phyloP scores from a whole-genome alignment of 2,888 invertebrate genomes.

The Macaria liturata region DNA sequence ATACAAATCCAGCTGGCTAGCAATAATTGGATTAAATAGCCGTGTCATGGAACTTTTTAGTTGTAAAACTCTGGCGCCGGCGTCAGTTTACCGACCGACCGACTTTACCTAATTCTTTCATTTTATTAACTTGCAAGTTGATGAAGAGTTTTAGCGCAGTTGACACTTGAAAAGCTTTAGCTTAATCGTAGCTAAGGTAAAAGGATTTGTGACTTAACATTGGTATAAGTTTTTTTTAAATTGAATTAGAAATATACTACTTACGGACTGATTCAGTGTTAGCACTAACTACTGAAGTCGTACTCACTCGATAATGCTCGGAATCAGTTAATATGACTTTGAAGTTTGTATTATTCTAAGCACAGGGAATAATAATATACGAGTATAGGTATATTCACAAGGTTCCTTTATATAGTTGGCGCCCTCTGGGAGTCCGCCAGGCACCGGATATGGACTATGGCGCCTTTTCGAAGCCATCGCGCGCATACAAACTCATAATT shows the following conservation, averaged over 20 bases:
- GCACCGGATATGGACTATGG: conserved; percentile 28
- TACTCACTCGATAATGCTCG: no score
- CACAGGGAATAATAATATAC: no score
- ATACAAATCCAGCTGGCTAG: conserved; percentile 24
- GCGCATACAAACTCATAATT: conserved; percentile 28
- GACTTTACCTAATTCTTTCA: neutral
- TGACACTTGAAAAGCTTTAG: no score
- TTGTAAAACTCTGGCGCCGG: conserved; percentile 18
- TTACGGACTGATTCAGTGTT: no score
- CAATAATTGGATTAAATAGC: conserved; percentile 28
- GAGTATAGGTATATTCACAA: conserved; percentile 7
- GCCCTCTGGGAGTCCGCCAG: conserved; percentile 10
- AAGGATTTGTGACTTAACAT: no score
- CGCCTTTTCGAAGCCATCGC: conserved; percentile 25
- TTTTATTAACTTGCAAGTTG: neutral
- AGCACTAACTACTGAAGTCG: no score
- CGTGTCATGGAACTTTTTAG: conserved; percentile 29
- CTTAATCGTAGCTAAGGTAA: no score
- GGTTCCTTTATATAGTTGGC: conserved; percentile 17
- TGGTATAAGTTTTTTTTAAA: neutral
- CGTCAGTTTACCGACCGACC: conserved; percentile 1
- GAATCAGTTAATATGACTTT: no score
- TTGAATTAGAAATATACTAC: no score
- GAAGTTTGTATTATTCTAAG: no score
- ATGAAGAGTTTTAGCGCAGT: neutral